These are phyloP conservation scores for Cairina moschata DNA, from an alignment of 2,113 vertebrate genomes.

Conservation along the genomic window DNA sequence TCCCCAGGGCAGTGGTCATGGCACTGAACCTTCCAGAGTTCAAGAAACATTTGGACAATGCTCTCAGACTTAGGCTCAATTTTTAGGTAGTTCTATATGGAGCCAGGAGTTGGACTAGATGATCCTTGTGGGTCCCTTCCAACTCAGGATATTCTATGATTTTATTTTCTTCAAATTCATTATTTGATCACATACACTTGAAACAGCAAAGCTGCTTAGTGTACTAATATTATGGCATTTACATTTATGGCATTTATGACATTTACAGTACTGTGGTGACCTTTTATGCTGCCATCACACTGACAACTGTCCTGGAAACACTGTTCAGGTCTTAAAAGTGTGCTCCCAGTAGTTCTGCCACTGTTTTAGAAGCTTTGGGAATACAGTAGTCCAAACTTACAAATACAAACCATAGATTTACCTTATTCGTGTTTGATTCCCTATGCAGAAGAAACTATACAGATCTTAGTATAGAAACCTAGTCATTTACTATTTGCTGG, in stretches of 20 bases:
- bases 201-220: not conserved
- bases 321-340: not conserved
- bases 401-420: constrained; percentile 1
- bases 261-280: not conserved
- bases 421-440: not conserved
- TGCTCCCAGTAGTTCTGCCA: not conserved
- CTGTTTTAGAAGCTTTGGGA: not conserved
- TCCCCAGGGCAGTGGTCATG: not conserved
- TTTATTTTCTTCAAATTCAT: not conserved
- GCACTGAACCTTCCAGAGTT: not conserved
- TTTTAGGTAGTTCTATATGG: not conserved
- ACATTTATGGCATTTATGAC: not conserved
- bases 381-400: not conserved
- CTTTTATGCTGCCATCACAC: not conserved
- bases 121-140: not conserved
- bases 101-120: not conserved
- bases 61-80: not conserved
- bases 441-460: not conserved
- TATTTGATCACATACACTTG: not conserved
- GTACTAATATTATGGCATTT: not conserved
- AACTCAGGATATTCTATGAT: not conserved
- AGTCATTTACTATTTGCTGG: not conserved
- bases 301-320: not conserved
- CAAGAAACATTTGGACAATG: not conserved
- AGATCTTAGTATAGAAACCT: not conserved